phyloP scores from a whole-genome alignment of 2,888 invertebrate species.

The Acheta domesticus region DNA sequence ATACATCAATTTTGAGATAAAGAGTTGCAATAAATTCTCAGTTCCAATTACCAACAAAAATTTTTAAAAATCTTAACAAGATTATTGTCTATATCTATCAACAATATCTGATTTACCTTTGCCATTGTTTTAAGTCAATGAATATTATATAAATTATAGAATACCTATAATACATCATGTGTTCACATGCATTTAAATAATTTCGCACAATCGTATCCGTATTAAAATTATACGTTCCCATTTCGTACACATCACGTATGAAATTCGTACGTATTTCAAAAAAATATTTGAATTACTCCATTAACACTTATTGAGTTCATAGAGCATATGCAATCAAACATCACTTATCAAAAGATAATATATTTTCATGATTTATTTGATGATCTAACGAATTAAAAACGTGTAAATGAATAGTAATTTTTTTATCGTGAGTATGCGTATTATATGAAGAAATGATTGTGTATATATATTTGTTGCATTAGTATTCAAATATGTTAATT shows the following conservation, averaged over 20 bases:
- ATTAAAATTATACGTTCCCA: conserved; percentile 27
- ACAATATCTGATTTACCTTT: conserved; percentile 25
- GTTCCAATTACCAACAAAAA: conserved; percentile 26
- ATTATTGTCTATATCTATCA: conserved; percentile 34
- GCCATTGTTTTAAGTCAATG: neutral
- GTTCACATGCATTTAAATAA: conserved; percentile 12
- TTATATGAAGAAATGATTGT: neutral
- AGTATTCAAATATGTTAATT: neutral
- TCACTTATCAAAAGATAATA: neutral
- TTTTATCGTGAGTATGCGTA: neutral
- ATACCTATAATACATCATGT: neutral
- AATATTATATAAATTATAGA: conserved; percentile 21
- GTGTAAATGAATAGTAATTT: neutral
- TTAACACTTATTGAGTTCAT: neutral
- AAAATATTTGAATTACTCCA: neutral
- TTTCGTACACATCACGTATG: conserved; percentile 2
- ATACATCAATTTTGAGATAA: conserved; percentile 26
- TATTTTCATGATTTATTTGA: conserved; percentile 1
- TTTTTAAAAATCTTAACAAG: conserved; percentile 30
- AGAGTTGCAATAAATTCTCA: neutral
- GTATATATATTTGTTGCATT: neutral
- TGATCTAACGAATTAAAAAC: neutral
- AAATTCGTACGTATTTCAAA: neutral
- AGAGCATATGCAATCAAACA: neutral
- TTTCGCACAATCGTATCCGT: conserved; percentile 19